phyloP scores from a whole-genome alignment of 92 coral and sea anemone species.

The Desmophyllum pertusum region DNA sequence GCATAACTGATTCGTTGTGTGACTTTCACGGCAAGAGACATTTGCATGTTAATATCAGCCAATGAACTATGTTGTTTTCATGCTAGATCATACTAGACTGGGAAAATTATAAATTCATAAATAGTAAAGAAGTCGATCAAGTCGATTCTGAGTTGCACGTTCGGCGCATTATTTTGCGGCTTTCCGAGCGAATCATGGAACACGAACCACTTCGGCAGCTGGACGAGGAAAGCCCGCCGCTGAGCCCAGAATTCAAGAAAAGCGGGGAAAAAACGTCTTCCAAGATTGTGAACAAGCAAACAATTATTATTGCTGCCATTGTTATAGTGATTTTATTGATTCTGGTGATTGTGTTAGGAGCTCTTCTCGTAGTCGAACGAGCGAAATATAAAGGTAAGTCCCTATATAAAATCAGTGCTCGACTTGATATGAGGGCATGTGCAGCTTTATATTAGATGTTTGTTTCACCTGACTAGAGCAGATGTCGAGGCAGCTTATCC shows the following conservation, averaged over 20 bases:
- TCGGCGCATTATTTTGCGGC: background rate
- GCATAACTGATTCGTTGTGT: too few relatives aligned
- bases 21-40: background rate
- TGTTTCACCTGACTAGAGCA: too few relatives aligned
- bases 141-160: background rate
- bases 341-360: conserved; percentile 54
- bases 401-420: background rate
- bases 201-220: conserved; percentile 6
- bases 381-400: conserved; percentile 48
- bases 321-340: conserved; percentile 45
- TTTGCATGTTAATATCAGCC: background rate
- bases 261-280: background rate
- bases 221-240: conserved; percentile 21
- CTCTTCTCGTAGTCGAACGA: conserved; percentile 45
- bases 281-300: conserved; percentile 35
- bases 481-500: background rate
- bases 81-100: background rate
- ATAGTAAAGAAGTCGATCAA: background rate
- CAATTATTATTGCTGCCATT: conserved; percentile 35
- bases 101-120: background rate
- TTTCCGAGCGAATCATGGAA: background rate
- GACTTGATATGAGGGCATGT: background rate
- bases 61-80: background rate
- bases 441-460: background rate
- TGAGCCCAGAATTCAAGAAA: background rate